Base-by-base conservation (phyloP, 1,140 invertebrate species). In the Polypedilum vanderplanki region DNA sequence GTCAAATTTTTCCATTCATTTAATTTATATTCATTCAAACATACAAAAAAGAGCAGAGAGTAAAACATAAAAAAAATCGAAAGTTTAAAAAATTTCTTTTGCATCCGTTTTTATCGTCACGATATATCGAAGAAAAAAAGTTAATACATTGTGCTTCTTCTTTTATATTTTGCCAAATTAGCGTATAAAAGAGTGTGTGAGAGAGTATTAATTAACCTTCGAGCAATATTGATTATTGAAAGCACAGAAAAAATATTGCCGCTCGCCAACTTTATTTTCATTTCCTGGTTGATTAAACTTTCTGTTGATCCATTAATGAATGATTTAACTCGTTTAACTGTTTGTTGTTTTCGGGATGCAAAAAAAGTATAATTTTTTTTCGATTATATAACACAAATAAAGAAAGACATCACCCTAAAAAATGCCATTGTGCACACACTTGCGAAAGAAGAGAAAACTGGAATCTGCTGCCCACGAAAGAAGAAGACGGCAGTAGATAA, bases 231-330 rank as follows among this genome's bases (percentile, higher is more conserved):
- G 12, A 15, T 57, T n/a, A 57, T 57, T 57, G 9, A n/a, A 12
- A 12, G 12, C n/a, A 33, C 46, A 57, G 15, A 1, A 46, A 46
- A 15, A 8, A 46, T 46, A 15, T 46, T 46, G 41, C 41, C 41
- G 1, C 41, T n/a, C n/a, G 15, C 41, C 41, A 46, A 8, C 41
- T 15, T 10, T 46, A 46, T 7, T 15, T n/a, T 57, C 46, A 57
- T 57, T 57, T 57, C 46, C 46, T 57, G 46, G 46, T 57, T 57
- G 46, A 57, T 57, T 57, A 57, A 57, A 57, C 46, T 57, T 57
- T 57, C 46, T 57, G 46, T 57, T 57, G n/a, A 15, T 12, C 46
- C 41, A 46, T 46, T 46, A 46, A 46, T 46, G 41, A 8, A 46
- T 57, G 24, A 33, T 33, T 33, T 33, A 33, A 33, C 24, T 57